Conservation (phyloP, 2,888 invertebrate genomes). For the Sminthurinus aureus region DNA sequence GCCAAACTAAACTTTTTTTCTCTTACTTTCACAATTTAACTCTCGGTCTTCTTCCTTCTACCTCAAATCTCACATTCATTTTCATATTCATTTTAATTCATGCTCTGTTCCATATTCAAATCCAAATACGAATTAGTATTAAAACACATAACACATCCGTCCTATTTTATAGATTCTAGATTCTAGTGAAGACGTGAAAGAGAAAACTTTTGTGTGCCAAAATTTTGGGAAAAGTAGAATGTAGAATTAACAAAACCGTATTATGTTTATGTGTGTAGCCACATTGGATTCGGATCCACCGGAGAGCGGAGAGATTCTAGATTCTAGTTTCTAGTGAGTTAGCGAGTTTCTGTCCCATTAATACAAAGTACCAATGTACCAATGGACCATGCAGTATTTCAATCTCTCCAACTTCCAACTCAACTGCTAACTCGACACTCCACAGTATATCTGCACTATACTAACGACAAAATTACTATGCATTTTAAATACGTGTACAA, state of each 20-base stretch:
- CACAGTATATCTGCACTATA: too few species aligned
- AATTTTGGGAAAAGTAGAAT: background rate
- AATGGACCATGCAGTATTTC: background rate
- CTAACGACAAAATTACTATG: too few species aligned
- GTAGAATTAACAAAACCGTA: background rate
- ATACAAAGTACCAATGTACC: constrained; percentile 30
- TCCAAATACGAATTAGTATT: background rate
- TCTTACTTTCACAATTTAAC: background rate
- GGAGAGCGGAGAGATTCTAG: too few species aligned
- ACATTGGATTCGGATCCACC: too few species aligned
- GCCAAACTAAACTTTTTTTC: background rate
- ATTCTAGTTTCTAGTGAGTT: too few species aligned
- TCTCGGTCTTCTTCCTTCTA: too few species aligned
- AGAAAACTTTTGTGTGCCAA: background rate
- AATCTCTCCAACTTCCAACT: background rate
- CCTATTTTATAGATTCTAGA: too few species aligned
- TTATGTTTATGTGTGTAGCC: background rate
- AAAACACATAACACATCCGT: too few species aligned
- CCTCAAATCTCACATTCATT: background rate
- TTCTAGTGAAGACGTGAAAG: background rate
- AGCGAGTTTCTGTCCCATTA: constrained; percentile 13
- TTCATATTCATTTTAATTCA: background rate
- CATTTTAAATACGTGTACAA: too few species aligned
- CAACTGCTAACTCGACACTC: too few species aligned
- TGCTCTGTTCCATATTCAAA: background rate